Base-by-base conservation (phyloP, 2,797 vertebrate genomes). In the Anguilla megastoma region DNA sequence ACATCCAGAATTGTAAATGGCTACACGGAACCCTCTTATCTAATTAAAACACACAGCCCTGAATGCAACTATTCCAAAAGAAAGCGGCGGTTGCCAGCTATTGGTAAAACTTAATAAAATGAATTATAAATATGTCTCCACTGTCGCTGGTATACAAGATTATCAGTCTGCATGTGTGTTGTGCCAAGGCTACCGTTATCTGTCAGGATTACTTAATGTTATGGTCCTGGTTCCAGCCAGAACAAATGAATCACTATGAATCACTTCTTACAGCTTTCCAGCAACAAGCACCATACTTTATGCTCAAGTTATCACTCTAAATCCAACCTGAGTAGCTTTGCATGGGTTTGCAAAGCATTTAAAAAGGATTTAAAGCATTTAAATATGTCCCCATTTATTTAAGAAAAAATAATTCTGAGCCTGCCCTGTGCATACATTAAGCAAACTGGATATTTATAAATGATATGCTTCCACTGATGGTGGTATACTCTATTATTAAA, bases 41-140 rank as follows among this genome's bases (percentile, higher is more conserved):
- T 82, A n/a, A 82, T 82, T 82, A 82, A 82, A 48, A 82, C 45
- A 82, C 79, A 82, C 21, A 48, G 24, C 41, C 79, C 45, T 48
- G 21, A 82, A 21, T 82, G 21, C 79, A n/a, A 12, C 21, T 6
- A 82, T 82, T 82, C 79, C 45, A 50, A 82, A 50, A 82, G 45
- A 24, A 82, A 48, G 21, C 9, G 6, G 16, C 50, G 24, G 21
- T 50, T 82, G 79, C 45, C 45, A 45, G 79, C 41, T n/a, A 82
- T 82, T 30, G 45, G 79, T n/a, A 50, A 16, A 82, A 85, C 83
- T 52, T 8, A 50, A 50, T 52, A 52, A 6, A 50, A 84, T 45
- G 30, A 85, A 21, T 21, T 45, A 85, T n/a, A 66, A 66, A n/a
- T 66, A 79, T 79, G 74, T 16, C 14, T 79, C 74, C 36, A 79